Evolutionary conservation across 2,888 invertebrate genomes (phyloP).

Genomic region (Sinopyrophorus schimmeli): DNA sequence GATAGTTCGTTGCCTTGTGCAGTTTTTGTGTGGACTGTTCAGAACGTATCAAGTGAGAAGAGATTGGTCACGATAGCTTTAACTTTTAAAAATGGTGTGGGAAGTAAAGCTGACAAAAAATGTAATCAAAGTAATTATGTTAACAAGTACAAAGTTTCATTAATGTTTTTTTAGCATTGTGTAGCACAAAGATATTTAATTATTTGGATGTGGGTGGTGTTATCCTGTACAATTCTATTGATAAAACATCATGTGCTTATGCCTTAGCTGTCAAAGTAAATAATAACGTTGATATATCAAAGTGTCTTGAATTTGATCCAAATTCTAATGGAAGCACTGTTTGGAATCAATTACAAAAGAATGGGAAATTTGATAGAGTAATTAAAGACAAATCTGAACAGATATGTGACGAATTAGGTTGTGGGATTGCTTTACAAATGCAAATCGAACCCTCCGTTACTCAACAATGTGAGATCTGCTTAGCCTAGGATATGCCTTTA

Average conservation of each 20-base stretch:
- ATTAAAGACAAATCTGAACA: conserved; percentile 41
- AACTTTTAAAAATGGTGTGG: conserved; percentile 87
- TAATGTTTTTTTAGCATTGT: too few species aligned
- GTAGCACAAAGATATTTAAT: conserved; percentile 62
- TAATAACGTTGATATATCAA: conserved; percentile 60
- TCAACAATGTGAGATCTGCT: conserved; percentile 68
- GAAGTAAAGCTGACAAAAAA: conserved; percentile 61
- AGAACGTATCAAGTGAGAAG: conserved; percentile 71
- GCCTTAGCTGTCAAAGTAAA: conserved; percentile 62
- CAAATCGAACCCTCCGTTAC: conserved; percentile 59
- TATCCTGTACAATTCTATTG: conserved; percentile 68
- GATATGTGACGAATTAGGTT: conserved; percentile 50
- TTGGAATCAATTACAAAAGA: conserved; percentile 75
- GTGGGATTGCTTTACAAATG: conserved; percentile 70
- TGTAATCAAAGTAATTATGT: too few species aligned
- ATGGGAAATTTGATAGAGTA: conserved; percentile 64
- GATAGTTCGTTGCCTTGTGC: conserved; percentile 87
- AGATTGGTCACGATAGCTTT: conserved; percentile 83
- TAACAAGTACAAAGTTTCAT: too few species aligned
- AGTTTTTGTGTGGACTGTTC: conserved; percentile 83
- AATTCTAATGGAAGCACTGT: conserved; percentile 66
- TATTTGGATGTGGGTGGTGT: conserved; percentile 61
- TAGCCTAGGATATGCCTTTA: conserved; percentile 92
- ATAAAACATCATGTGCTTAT: conserved; percentile 69
- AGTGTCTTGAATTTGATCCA: conserved; percentile 70